Conservation (phyloP, 2,113 vertebrate species). For the Ochotona curzoniae region DNA sequence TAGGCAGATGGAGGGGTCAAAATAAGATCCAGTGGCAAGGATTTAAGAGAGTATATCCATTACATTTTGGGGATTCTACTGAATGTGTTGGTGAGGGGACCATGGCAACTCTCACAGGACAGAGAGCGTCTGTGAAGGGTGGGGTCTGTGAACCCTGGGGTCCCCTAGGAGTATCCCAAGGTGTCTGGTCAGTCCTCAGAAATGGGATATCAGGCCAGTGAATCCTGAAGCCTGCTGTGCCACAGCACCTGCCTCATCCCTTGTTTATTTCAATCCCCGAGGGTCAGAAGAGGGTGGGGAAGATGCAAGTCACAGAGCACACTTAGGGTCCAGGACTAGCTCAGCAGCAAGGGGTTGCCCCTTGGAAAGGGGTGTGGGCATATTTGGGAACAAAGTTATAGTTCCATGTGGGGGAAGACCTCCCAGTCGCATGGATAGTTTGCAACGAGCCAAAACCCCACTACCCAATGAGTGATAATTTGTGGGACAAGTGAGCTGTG, state of each 20-base stretch:
- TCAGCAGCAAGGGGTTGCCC: neutral
- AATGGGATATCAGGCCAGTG: no score
- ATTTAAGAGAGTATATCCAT: slow-evolving; percentile 80
- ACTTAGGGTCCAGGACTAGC: neutral
- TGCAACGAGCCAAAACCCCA: no score
- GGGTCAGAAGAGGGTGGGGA: neutral
- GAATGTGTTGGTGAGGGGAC: neutral
- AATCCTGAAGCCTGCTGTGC: no score
- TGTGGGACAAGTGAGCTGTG: no score
- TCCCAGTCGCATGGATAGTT: no score
- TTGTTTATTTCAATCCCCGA: neutral
- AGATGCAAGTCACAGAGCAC: neutral
- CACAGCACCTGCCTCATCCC: no score
- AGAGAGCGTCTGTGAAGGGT: neutral
- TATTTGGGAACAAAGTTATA: neutral
- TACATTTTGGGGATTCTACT: neutral
- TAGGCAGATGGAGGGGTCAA: slow-evolving; percentile 10
- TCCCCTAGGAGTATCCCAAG: neutral
- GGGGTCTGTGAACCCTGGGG: neutral
- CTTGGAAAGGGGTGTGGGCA: neutral
- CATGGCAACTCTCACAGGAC: neutral
- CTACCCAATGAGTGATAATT: no score
- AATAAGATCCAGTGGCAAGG: slow-evolving; percentile 96
- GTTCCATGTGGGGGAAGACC: no score
- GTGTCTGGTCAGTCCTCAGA: no score